phyloP scores from a whole-genome alignment of 2,888 invertebrate species.

The Sphaerophoria taeniata region DNA sequence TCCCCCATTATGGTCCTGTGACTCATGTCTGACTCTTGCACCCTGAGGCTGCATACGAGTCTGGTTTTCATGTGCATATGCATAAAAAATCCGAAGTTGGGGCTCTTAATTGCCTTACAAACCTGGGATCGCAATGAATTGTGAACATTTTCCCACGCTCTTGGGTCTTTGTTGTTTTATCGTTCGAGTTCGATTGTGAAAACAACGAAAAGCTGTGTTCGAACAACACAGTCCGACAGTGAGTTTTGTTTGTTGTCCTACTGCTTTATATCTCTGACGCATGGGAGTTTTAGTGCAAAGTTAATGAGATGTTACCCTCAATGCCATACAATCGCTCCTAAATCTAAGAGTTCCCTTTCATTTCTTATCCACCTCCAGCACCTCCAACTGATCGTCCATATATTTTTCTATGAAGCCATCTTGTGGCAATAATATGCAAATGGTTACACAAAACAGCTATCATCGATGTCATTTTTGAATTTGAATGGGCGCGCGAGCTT shows the following conservation, averaged over 20 bases:
- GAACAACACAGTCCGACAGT: slow-evolving; percentile 55
- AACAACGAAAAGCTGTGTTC: slow-evolving; percentile 48
- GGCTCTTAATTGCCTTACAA: slow-evolving; percentile 49
- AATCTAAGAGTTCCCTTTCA: slow-evolving; percentile 27
- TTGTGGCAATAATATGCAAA: slow-evolving; percentile 42
- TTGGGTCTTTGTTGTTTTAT: slow-evolving; percentile 52
- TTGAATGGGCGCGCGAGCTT: slow-evolving; percentile 39
- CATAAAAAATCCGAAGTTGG: slow-evolving; percentile 23
- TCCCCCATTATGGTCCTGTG: slow-evolving; percentile 59
- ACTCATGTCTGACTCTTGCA: slow-evolving; percentile 57
- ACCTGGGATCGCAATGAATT: slow-evolving; percentile 39
- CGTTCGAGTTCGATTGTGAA: neutral
- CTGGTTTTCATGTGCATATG: neutral
- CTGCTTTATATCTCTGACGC: slow-evolving; percentile 25
- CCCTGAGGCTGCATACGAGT: slow-evolving; percentile 45
- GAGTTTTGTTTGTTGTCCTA: slow-evolving; percentile 44
- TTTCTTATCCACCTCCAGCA: neutral
- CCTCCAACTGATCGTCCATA: neutral
- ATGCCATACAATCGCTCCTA: slow-evolving; percentile 51
- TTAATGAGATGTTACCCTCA: slow-evolving; percentile 62
- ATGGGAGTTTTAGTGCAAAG: slow-evolving; percentile 61
- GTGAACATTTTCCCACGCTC: slow-evolving; percentile 70
- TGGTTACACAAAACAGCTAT: slow-evolving; percentile 45
- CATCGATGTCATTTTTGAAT: slow-evolving; percentile 42
- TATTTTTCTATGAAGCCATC: slow-evolving; percentile 2